These are phyloP conservation scores for Equus przewalskii DNA, from an alignment of 2,113 vertebrate species.

Conservation along the genomic window DNA sequence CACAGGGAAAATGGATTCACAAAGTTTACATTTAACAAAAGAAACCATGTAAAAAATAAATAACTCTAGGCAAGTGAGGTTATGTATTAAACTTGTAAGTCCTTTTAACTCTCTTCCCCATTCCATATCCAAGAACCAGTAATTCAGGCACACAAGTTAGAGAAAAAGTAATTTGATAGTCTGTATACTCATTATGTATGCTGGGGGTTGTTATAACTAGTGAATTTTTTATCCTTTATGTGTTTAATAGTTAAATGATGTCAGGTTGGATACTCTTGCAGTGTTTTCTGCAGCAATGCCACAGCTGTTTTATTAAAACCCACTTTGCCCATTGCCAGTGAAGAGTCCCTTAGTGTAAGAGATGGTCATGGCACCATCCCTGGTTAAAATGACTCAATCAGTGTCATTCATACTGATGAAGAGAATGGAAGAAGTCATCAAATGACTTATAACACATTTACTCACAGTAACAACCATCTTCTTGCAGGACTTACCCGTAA, in stretches of 20 bases:
- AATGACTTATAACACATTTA: neutral
- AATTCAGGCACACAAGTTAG: neutral
- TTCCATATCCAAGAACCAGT: neutral
- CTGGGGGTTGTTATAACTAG: neutral
- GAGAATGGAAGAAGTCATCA: neutral
- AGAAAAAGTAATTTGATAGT: neutral
- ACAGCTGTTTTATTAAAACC: neutral
- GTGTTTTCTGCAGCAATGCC: neutral
- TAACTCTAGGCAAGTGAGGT: neutral
- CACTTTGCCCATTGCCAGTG: neutral
- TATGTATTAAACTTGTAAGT: neutral
- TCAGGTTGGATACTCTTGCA: neutral
- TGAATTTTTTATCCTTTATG: neutral
- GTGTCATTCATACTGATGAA: neutral
- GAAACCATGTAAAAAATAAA: neutral
- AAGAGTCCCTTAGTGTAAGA: neutral
- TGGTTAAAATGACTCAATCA: neutral
- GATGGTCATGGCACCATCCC: neutral
- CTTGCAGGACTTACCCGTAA: neutral
- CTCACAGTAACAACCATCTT: neutral
- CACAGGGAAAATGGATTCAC: neutral
- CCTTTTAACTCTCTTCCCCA: neutral
- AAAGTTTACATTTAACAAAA: constrained; percentile 32
- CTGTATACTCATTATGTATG: neutral
- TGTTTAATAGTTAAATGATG: neutral